phyloP scores from a whole-genome alignment of 2,113 vertebrate genomes.

The Bostrychus sinensis region DNA sequence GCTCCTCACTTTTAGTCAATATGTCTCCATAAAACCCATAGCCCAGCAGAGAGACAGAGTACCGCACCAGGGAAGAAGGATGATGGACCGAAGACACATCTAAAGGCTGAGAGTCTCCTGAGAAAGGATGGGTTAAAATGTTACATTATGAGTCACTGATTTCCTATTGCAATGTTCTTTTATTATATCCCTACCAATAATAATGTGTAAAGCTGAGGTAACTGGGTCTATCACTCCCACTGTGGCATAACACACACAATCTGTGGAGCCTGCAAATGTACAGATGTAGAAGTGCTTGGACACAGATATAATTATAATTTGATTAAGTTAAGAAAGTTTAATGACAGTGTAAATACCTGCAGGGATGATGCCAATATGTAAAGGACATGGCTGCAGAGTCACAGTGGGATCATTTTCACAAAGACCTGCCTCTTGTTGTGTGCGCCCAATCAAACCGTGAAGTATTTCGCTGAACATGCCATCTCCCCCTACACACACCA shows the following conservation, averaged over 20 bases:
- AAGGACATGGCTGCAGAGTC: slow-evolving; percentile 74
- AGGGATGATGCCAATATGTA: slow-evolving; percentile 86
- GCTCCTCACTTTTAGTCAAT: slow-evolving; percentile 80
- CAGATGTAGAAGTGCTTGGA: not conserved
- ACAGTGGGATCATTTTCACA: slow-evolving; percentile 72
- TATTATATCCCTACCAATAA: slow-evolving; percentile 74
- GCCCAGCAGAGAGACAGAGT: slow-evolving; percentile 83
- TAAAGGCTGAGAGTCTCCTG: slow-evolving; percentile 86
- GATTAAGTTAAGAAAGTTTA: not conserved
- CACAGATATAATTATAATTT: not conserved
- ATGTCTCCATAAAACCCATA: slow-evolving; percentile 88
- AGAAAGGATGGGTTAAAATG: not conserved
- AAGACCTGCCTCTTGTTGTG: slow-evolving; percentile 81
- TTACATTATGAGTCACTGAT: not conserved
- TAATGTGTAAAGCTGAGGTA: slow-evolving; percentile 83
- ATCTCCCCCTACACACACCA: slow-evolving; percentile 86
- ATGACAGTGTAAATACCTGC: slow-evolving; percentile 72
- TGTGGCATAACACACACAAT: slow-evolving; percentile 84
- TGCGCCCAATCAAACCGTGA: slow-evolving; percentile 83
- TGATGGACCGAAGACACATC: slow-evolving; percentile 85
- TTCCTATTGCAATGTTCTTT: not conserved
- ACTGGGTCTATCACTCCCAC: slow-evolving; percentile 82
- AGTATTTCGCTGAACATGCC: slow-evolving; percentile 87
- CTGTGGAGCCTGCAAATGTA: slow-evolving; percentile 78
- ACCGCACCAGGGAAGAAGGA: slow-evolving; percentile 65